Evolutionary conservation across 2,888 invertebrate species (phyloP).

Genomic region (Ganaspis brasiliensis): DNA sequence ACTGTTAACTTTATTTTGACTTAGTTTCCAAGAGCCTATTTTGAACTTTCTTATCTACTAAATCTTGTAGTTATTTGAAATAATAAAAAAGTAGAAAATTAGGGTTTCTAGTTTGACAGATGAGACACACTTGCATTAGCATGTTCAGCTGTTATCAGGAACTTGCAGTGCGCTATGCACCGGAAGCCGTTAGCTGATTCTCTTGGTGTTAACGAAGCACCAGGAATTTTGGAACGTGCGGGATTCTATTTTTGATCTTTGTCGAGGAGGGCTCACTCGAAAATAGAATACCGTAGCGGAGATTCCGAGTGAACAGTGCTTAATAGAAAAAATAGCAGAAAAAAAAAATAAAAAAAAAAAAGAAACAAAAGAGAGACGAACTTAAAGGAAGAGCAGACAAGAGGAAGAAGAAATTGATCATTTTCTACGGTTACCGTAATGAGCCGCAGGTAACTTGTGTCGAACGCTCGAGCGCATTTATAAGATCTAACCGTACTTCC

Average conservation of each 20-base stretch:
- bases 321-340: conserved; percentile 39
- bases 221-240: conserved; percentile 73
- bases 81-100: conserved; percentile 32
- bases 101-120: conserved; percentile 52
- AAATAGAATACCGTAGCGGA: conserved; percentile 76
- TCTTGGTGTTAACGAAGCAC: conserved; percentile 61
- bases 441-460: conserved; percentile 31
- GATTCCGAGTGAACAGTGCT: conserved; percentile 57
- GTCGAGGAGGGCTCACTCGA: conserved; percentile 71
- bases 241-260: conserved; percentile 64
- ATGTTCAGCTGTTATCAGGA: conserved; percentile 44
- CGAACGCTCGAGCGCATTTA: conserved; percentile 60
- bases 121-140: conserved; percentile 51
- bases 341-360: background rate
- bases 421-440: conserved; percentile 57
- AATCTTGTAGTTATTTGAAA: background rate
- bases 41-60: too few relatives aligned
- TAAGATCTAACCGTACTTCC: conserved; percentile 63
- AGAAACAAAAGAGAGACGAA: conserved; percentile 27
- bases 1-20: too few relatives aligned
- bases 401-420: conserved; percentile 45
- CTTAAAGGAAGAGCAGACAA: background rate
- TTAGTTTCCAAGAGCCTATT: too few relatives aligned
- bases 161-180: conserved; percentile 50
- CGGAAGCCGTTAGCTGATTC: conserved; percentile 53